Percentiles rank a stretch among this genome's conserved stretches.
These are phyloP conservation scores for Lutra lutra DNA, from an alignment of 2,797 vertebrate genomes.

Conservation along the genomic window DNA sequence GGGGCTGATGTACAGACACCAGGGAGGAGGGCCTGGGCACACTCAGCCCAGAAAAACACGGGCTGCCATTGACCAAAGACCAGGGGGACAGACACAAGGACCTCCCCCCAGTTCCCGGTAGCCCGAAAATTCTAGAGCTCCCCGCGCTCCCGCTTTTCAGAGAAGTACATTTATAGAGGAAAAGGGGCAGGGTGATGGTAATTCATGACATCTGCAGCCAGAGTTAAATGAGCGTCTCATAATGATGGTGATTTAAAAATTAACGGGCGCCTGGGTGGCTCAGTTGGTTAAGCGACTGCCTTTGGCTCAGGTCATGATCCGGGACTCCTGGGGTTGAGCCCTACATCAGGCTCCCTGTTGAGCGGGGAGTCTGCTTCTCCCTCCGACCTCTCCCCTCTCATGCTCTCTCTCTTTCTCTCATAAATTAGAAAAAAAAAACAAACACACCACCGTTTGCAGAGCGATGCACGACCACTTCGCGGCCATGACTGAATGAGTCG, in stretches of 20 bases:
- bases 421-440: background rate
- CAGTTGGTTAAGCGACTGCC: no score
- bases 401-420: no score
- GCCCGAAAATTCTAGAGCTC: background rate
- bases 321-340: no score
- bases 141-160: background rate
- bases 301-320: no score
- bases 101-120: background rate
- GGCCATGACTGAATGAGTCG: constrained; percentile 31
- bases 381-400: no score
- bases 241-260: constrained; percentile 56
- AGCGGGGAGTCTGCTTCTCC: no score
- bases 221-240: background rate
- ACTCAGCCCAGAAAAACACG: background rate
- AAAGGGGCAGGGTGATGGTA: background rate
- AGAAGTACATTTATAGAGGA: background rate
- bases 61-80: background rate
- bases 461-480: background rate
- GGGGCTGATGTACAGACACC: background rate
- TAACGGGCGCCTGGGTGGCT: no score
- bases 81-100: background rate
- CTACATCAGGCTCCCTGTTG: no score
- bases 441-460: background rate
- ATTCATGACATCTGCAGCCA: background rate
- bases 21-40: background rate